Base-by-base conservation (phyloP, 2,797 vertebrate genomes). In the Gorsachius magnificus region DNA sequence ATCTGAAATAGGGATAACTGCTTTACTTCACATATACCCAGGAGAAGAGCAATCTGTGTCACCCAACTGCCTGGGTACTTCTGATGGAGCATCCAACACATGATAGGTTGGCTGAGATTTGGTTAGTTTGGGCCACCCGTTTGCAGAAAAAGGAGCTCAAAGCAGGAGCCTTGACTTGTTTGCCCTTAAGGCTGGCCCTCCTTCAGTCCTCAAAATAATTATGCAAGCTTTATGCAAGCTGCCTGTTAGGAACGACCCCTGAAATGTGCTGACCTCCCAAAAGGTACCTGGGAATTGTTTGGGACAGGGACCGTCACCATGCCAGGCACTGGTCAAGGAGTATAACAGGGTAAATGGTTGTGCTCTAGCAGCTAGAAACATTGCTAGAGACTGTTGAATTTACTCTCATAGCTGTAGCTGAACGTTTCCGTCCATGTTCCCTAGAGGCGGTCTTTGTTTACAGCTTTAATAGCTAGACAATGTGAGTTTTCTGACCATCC, bases 381-480 rank as follows among this genome's bases (percentile, higher is more conserved):
- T 43, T 75, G 41, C 61, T 81, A 54, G 45, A 63, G 66, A 50
- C 60, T 76, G 46, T 7, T 77, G 75, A 89, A 92, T 96, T 96
- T 94, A 74, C 68, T 80, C 78, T 48, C 76, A 57, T 29, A 70
- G 53, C 71, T 80, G 60, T 64, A 84, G 75, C 64, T 90, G 71
- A 85, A 65, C 72, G 64, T 94, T 93, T 93, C 48, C 50, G 68
- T 70, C 71, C 56, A 15, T 48, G 78, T 89, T 96, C 88, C 85
- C 88, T 83, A 87, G 90, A 90, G 91, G 82, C 26, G 0, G 31
- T 76, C 77, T 81, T 92, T 89, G 43, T 87, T 93, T 85, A 90
- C 74, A 60, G 74, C 90, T 95, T 92, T 90, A 93, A 80, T 89
- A 94, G 89, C 45, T 79, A n/a, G 51, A 95, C 97, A 96, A 85